Conservation (phyloP, 2,113 vertebrate genomes). For the Argyrosomus japonicus region DNA sequence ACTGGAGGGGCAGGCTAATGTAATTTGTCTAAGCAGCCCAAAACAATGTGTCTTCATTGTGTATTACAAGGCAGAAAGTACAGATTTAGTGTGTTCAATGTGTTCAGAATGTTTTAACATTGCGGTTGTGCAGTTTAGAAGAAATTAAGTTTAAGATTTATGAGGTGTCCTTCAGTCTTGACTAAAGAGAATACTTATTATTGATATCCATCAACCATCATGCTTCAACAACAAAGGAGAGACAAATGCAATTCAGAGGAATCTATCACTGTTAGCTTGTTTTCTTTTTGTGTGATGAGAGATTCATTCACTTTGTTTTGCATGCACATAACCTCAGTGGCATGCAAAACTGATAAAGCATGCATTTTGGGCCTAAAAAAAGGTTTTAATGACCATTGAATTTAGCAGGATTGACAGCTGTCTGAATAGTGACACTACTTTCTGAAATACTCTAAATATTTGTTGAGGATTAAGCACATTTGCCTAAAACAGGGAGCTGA, state of each 20-base stretch:
- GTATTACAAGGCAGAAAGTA: slow-evolving; percentile 50
- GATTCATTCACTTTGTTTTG: slow-evolving; percentile 46
- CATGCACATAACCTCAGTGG: slow-evolving; percentile 42
- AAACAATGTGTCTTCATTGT: slow-evolving; percentile 49
- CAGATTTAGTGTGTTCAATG: slow-evolving; percentile 23
- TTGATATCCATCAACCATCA: slow-evolving; percentile 62
- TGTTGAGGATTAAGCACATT: slow-evolving; percentile 36
- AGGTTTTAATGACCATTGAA: slow-evolving; percentile 22
- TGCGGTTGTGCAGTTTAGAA: slow-evolving; percentile 20
- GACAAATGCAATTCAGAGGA: slow-evolving; percentile 43
- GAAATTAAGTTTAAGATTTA: slow-evolving; percentile 50
- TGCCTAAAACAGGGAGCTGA: slow-evolving; percentile 14
- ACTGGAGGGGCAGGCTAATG: slow-evolving; percentile 51
- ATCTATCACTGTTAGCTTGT: slow-evolving; percentile 48
- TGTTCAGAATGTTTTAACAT: slow-evolving; percentile 38
- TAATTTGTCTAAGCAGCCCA: slow-evolving; percentile 62
- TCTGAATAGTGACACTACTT: neutral
- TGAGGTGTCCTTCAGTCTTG: slow-evolving; percentile 34
- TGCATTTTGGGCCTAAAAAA: neutral
- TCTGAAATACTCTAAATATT: slow-evolving; percentile 22
- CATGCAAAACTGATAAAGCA: slow-evolving; percentile 28
- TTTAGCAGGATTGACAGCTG: slow-evolving; percentile 6
- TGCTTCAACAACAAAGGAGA: slow-evolving; percentile 48
- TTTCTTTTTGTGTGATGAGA: slow-evolving; percentile 32
- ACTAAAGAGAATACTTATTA: slow-evolving; percentile 56